phyloP scores from a whole-genome alignment of 2,797 vertebrate species.

The Cephalopachus bancanus region DNA sequence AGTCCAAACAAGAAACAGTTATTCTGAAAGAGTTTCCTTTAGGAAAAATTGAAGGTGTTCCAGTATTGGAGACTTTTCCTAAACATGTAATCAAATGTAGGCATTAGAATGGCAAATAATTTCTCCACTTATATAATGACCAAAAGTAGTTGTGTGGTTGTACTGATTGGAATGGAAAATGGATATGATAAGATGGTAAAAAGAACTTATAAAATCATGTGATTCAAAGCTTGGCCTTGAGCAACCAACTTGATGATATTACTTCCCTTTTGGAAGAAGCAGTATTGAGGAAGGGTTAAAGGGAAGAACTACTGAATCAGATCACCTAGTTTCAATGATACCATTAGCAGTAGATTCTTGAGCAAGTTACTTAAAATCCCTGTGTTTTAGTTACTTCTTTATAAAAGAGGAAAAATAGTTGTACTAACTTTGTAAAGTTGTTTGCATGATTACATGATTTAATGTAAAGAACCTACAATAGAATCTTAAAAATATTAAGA shows the following conservation, averaged over 20 bases:
- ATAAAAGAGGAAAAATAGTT: conserved; percentile 19
- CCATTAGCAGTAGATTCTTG: neutral
- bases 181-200: neutral
- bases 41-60: conserved; percentile 6
- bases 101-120: neutral
- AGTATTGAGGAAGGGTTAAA: conserved; percentile 5
- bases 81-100: neutral
- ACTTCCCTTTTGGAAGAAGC: conserved; percentile 1
- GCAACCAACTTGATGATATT: neutral
- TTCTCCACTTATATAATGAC: neutral
- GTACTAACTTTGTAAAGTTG: neutral
- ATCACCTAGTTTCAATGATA: neutral
- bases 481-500: conserved; percentile 3
- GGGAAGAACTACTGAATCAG: neutral
- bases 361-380: neutral
- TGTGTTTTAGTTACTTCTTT: conserved; percentile 27
- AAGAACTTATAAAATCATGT: neutral
- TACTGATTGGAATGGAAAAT: neutral
- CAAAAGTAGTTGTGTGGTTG: neutral
- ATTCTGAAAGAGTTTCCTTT: neutral
- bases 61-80: neutral
- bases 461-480: conserved; percentile 1
- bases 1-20: neutral
- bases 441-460: neutral
- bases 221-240: neutral